A percentile compares a stretch with the other conserved stretches of the same genome.
Conservation (phyloP, 2,797 vertebrate species). For the Argentina silus region DNA sequence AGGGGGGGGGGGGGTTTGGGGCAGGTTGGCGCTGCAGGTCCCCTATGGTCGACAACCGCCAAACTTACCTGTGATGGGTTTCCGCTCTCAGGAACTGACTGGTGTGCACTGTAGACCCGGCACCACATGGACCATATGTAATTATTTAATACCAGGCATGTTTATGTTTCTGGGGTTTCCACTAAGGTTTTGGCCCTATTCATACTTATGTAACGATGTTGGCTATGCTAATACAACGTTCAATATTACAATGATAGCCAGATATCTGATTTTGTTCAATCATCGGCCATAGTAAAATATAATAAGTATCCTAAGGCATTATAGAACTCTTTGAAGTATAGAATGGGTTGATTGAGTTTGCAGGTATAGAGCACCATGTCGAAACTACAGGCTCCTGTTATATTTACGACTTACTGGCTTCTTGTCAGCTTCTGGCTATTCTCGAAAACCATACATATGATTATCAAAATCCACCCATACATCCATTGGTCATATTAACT, state of each 20-base stretch:
- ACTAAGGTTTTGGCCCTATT: neutral
- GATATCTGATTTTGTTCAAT: no score
- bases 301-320: constrained; percentile 23
- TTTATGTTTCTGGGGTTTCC: neutral
- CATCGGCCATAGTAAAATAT: no score
- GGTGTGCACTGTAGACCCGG: constrained; percentile 25
- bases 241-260: no score
- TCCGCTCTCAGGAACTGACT: constrained; percentile 48
- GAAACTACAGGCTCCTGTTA: constrained; percentile 48
- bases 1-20: no score
- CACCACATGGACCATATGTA: neutral
- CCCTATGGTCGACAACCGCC: constrained; percentile 28
- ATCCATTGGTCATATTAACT: neutral
- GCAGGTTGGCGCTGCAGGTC: neutral
- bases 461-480: neutral
- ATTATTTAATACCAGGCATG: neutral
- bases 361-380: constrained; percentile 62
- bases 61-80: constrained; percentile 61
- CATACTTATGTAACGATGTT: no score
- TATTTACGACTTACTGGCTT: constrained; percentile 46
- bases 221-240: no score
- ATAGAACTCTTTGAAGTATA: constrained; percentile 23
- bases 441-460: neutral
- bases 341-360: constrained; percentile 48
- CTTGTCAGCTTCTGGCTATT: constrained; percentile 38